Evolutionary conservation across 2,113 vertebrate genomes (phyloP).

Genomic region (Pygoscelis adeliae): DNA sequence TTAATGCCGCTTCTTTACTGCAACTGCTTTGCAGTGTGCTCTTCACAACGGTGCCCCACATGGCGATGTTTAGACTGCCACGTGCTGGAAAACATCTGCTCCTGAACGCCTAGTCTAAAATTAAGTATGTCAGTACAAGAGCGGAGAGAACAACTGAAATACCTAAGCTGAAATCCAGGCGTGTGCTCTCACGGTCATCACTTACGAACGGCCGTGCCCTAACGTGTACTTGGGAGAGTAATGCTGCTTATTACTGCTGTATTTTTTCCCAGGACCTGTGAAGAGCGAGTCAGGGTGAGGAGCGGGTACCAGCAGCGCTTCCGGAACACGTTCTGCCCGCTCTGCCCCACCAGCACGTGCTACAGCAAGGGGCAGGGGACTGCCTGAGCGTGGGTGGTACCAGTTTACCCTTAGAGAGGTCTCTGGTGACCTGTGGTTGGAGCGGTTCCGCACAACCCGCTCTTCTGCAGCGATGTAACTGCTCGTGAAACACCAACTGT

Average conservation of each 20-base stretch:
- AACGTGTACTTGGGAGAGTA: rapidly evolving
- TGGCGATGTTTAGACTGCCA: background rate
- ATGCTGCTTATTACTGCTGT: background rate
- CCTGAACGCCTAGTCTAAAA: background rate
- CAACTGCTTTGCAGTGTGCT: background rate
- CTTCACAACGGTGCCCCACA: background rate
- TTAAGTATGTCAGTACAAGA: background rate
- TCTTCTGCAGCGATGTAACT: background rate
- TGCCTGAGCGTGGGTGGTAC: no score
- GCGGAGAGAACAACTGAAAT: background rate
- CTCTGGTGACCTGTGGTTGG: background rate
- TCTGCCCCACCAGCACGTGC: background rate
- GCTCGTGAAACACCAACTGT: background rate
- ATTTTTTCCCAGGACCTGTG: background rate
- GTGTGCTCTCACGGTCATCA: rapidly evolving
- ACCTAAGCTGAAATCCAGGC: background rate
- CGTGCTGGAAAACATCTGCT: background rate
- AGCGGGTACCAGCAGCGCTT: no score
- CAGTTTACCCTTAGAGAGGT: background rate
- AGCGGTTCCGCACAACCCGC: background rate
- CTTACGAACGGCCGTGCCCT: rapidly evolving
- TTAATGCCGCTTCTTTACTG: background rate
- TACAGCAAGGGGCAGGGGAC: no score
- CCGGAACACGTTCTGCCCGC: no score
- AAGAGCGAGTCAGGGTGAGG: background rate